Evolutionary conservation across 2,888 invertebrate genomes (phyloP), one percentile per base, ranked within the genome.

Genomic region (Lordiphosa andalusiaca): DNA sequence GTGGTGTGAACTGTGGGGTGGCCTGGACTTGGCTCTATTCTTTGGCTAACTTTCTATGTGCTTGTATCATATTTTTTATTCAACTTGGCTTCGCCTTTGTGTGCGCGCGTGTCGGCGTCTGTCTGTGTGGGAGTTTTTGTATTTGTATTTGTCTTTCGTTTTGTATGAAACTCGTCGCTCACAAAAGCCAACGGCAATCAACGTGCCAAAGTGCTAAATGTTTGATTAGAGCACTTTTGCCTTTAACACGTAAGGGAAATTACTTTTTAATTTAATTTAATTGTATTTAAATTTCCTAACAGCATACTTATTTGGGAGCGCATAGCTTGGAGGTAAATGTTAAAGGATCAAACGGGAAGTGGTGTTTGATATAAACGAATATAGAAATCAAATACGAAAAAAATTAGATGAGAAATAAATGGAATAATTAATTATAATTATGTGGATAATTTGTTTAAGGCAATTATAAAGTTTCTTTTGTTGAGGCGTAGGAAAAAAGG

Each of bases 131-230:
- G 39, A 46, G 60, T 38, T 23, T 55, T 37, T 47, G 49, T 58
- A 42, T 54, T 48, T 39, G 41, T 61, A 47, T 61, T 39, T 72
- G 72, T 67, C 57, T 74, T 64, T 62, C 67, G 67, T 65, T 71
- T 70, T 74, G 75, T 67, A 74, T 73, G 74, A 67, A 71, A 71
- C 68, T 71, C 71, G 46, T 33, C 44, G 44, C 16, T 33, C 44
- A 33, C 33, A 40, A 37, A 33, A 49, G 49, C 40, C 21, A 47
- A 47, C 47, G 63, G 63, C 67, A 63, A 63, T 66, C 63, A 63
- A 12, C 67, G 50, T 57, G 47, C 46, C 67, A 47, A 51, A 66
- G 50, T 67, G 63, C 67, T 63, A 63, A 63, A 63, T 63, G 67
- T 63, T 63, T 63, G 63, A 63, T 63, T 67, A 57, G 42, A 63